phyloP scores from a whole-genome alignment of 2,888 invertebrate genomes.

The Scaptomyza cyrtandrae region DNA sequence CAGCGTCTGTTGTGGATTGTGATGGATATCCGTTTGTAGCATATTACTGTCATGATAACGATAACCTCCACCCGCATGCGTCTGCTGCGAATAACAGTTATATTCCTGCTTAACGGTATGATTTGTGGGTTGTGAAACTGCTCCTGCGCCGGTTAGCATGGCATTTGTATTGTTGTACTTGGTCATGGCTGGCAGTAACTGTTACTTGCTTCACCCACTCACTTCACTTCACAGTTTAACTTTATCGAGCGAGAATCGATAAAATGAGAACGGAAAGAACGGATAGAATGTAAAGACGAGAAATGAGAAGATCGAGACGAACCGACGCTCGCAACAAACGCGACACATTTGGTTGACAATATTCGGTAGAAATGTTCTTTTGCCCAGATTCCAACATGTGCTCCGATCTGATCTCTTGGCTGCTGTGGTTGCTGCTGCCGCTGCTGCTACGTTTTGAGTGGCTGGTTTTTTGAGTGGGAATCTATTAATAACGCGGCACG shows the following conservation, averaged over 20 bases:
- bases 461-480: conserved; percentile 72
- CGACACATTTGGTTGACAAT: conserved; percentile 81
- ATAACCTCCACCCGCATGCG: conserved; percentile 30
- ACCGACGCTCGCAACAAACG: conserved; percentile 75
- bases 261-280: background rate
- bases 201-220: conserved; percentile 11
- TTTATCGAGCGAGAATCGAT: background rate
- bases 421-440: conserved; percentile 19
- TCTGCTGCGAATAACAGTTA: conserved; percentile 52
- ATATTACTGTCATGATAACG: conserved; percentile 35
- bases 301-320: conserved; percentile 28
- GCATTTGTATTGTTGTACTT: conserved; percentile 68
- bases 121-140: conserved; percentile 9
- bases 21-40: conserved; percentile 44
- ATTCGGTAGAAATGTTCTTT: conserved; percentile 44
- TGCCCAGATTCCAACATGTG: conserved; percentile 47
- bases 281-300: conserved; percentile 1
- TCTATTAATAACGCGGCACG: conserved; percentile 79
- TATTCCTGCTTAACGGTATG: conserved; percentile 71
- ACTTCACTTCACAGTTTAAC: conserved; percentile 17
- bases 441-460: conserved; percentile 74
- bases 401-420: conserved; percentile 19
- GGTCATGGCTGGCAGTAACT: conserved; percentile 56
- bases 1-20: conserved; percentile 73
- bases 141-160: conserved; percentile 36